A percentile compares a stretch with the other conserved stretches of the same genome.
Evolutionary conservation across 2,113 vertebrate species (phyloP).

Genomic region (Tenrec ecaudatus): DNA sequence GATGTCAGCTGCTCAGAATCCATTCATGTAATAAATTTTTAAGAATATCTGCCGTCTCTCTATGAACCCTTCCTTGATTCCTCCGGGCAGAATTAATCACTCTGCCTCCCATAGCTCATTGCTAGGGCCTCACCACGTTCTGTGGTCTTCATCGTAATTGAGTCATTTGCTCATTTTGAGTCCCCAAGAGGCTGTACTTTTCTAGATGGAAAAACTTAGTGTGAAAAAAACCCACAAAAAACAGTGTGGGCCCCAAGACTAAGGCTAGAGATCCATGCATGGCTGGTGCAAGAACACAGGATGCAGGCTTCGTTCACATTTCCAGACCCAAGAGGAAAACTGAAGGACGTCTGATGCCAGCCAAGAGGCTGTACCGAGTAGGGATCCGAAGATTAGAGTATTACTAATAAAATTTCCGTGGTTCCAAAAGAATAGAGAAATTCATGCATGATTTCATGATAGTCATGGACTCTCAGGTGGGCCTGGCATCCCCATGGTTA

Average conservation of each 20-base stretch:
- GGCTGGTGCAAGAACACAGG: background rate
- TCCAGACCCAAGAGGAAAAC: background rate
- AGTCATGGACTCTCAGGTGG: background rate
- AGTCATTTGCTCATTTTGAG: background rate
- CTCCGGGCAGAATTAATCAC: conserved; percentile 55
- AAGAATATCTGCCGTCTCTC: conserved; percentile 47
- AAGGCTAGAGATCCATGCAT: background rate
- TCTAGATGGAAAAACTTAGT: background rate
- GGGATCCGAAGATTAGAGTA: background rate
- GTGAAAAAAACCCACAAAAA: no score
- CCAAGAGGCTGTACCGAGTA: background rate
- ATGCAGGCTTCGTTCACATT: background rate
- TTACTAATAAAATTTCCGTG: background rate
- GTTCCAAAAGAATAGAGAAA: conserved; percentile 33
- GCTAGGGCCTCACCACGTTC: background rate
- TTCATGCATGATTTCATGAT: background rate
- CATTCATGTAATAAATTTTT: conserved; percentile 66
- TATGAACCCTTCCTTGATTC: background rate
- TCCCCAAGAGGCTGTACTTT: background rate
- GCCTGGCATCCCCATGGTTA: background rate
- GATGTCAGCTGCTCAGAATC: conserved; percentile 62
- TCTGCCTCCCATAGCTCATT: conserved; percentile 2
- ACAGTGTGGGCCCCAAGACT: background rate
- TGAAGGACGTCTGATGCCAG: background rate
- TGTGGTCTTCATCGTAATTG: conserved; percentile 33